These are phyloP conservation scores for Presbytis comata DNA, from an alignment of 2,797 vertebrate genomes.

Conservation along the genomic window DNA sequence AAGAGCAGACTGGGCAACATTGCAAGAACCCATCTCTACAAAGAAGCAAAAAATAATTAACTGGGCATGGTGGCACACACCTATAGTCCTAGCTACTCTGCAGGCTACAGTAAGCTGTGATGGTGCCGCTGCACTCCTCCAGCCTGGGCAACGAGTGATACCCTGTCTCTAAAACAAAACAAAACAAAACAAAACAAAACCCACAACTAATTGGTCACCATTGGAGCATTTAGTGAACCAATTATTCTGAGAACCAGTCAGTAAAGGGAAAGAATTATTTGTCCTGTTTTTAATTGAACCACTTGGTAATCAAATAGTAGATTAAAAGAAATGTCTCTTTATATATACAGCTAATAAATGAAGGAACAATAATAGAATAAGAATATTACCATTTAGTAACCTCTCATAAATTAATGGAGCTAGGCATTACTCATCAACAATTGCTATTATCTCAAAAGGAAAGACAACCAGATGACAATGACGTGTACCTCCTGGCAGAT, in stretches of 20 bases:
- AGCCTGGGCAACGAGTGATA: no score
- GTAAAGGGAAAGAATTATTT: background rate
- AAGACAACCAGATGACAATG: background rate
- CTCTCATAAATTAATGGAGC: background rate
- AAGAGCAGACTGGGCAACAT: no score
- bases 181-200: no score
- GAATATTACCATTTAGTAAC: background rate
- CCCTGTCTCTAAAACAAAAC: no score
- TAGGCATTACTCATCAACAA: background rate
- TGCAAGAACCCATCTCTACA: no score
- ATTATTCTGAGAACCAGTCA: background rate
- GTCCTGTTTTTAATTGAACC: background rate
- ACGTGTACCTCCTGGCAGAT: background rate
- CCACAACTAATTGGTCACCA: background rate
- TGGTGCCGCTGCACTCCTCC: no score
- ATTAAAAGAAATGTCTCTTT: background rate
- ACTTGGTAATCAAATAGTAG: background rate
- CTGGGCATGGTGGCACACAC: no score
- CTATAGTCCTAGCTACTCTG: no score
- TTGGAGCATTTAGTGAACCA: background rate
- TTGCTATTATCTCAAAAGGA: slow-evolving; percentile 34
- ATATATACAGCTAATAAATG: background rate
- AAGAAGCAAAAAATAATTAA: no score
- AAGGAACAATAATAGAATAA: slow-evolving; percentile 21
- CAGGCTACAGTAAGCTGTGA: no score